Conservation (phyloP, 1,140 invertebrate species). For the Helicorthomorpha holstii region DNA sequence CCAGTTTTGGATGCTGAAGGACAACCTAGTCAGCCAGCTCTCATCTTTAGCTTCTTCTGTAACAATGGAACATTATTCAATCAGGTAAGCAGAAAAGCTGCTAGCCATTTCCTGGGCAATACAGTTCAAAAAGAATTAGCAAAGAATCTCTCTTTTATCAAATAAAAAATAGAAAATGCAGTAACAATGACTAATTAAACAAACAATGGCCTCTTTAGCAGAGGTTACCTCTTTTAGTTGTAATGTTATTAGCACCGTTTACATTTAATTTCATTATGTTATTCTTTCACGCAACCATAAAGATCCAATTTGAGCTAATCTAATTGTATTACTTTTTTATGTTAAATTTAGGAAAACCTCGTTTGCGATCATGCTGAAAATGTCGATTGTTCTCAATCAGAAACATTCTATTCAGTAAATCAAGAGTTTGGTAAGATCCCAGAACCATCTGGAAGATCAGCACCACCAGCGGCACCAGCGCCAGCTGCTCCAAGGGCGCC, state of each 20-base stretch:
- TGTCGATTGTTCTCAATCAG: conserved; percentile 4
- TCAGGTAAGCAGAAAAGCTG: no score
- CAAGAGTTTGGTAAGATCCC: conserved; percentile 11
- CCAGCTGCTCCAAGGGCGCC: not conserved
- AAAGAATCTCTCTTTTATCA: no score
- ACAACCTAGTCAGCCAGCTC: not conserved
- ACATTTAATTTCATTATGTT: no score
- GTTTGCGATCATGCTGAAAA: conserved; percentile 1
- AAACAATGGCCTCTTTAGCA: no score
- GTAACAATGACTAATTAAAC: no score
- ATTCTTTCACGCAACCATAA: no score
- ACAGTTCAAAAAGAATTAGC: no score
- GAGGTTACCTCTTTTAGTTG: no score
- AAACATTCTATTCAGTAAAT: conserved; percentile 7
- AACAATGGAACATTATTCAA: conserved; percentile 21
- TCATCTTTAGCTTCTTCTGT: conserved; percentile 17
- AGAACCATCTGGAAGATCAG: conserved; percentile 7
- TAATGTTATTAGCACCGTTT: no score
- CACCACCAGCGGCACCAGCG: not conserved
- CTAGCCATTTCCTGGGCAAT: no score
- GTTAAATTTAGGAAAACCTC: conserved; percentile 1
- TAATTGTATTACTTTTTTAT: not conserved
- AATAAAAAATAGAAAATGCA: no score
- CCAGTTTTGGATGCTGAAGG: conserved; percentile 15
- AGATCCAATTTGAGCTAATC: no score